These are phyloP conservation scores for Lagopus leucura DNA, from an alignment of 2,113 vertebrate genomes.

Conservation along the genomic window DNA sequence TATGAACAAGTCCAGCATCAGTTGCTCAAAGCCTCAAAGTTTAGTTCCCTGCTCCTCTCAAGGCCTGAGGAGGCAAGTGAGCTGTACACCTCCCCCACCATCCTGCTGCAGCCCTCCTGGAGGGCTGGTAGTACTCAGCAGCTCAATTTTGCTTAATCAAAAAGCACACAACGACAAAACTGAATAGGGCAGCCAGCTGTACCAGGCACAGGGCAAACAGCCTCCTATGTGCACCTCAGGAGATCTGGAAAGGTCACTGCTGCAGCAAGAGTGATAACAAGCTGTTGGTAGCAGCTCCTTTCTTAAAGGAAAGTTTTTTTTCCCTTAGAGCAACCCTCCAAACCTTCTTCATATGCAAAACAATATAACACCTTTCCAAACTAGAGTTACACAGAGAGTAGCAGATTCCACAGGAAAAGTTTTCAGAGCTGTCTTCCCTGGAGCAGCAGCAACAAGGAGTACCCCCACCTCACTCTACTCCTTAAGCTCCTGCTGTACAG, in stretches of 20 bases:
- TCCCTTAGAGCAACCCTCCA: not conserved
- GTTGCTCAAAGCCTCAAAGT: not conserved
- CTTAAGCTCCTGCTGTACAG: not conserved
- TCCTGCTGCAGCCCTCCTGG: not conserved
- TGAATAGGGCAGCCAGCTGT: not conserved
- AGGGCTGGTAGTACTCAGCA: slow-evolving; percentile 11
- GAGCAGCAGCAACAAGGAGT: not conserved
- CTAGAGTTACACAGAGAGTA: accelerated
- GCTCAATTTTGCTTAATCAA: not conserved
- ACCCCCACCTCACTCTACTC: not conserved
- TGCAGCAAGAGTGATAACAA: not conserved
- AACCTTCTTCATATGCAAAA: not conserved
- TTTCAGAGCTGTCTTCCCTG: not conserved
- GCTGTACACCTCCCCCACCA: accelerated
- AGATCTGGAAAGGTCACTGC: not conserved
- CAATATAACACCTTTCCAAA: accelerated
- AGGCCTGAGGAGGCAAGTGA: not conserved
- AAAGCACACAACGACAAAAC: not conserved
- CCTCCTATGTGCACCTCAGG: accelerated
- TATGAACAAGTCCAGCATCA: accelerated
- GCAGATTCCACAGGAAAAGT: not conserved
- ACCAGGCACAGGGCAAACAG: not conserved
- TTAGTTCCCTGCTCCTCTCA: not conserved
- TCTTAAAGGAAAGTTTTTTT: not conserved
- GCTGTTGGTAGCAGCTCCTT: not conserved